Evolutionary conservation across 2,888 invertebrate species (phyloP), one percentile per base, ranked within the genome.

Genomic region (Eueremaeus valkanovi): DNA sequence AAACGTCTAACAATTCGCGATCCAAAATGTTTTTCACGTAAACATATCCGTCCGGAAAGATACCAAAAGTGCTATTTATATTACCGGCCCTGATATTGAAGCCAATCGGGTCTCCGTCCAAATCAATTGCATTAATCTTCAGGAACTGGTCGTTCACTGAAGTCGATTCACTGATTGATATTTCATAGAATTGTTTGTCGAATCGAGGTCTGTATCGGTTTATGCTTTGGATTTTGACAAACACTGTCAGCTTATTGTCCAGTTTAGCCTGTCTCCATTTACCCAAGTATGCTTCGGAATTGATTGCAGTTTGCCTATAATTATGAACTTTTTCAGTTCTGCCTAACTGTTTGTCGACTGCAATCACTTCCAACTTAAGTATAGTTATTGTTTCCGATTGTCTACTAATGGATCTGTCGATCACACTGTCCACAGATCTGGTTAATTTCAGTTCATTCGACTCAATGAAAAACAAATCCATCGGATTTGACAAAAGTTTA

Each of bases 191-290:
- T 0, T 91, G 91, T 80, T 93, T 90, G 82, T 92, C 92, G 84
- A 97, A 97, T 2, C 93, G 90, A 13, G 96, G 96, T 0, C 95
- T 95, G 82, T 96, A 95, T 84, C 96, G 94, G 83, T 97, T 97
- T 1, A 95, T 93, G 83, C 96, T 95, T 80, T 89, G 89, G 77
- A 95, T 87, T 29, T 24, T 21, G 29, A 73, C 55, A 55, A 55
- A 51, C 21, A 49, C 13, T n/a, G 72, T 75, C 33, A 73, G 29
- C 29, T 42, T 31, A 63, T 42, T 73, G 51, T 40, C 24, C 18
- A 33, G n/a, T 33, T 58, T 45, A 3, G 3, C 3, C 3, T 45
- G 36, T 8, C 11, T 55, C n/a, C 13, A n/a, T 27, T 36, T 29
- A 51, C n/a, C 31, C 27, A 73, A 73, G n/a, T 27, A 36, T 36